A percentile compares a stretch with the other conserved stretches of the same genome.
phyloP scores from a whole-genome alignment of 2,113 vertebrate genomes.

The Gadus chalcogrammus region DNA sequence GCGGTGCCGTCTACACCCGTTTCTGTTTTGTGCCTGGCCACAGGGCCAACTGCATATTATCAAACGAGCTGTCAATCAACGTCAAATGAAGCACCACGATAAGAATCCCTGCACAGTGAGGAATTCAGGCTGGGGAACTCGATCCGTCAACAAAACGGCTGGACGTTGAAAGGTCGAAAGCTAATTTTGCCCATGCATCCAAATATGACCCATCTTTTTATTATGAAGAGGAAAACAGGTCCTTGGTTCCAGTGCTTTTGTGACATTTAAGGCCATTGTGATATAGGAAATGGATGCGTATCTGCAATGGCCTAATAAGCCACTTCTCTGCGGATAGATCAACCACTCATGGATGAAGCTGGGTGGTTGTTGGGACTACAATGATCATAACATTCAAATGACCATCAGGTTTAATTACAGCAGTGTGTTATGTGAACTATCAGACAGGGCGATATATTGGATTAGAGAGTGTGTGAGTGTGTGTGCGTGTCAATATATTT shows the following conservation, averaged over 20 bases:
- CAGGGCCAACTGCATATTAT: constrained; percentile 26
- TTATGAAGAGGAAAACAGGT: neutral
- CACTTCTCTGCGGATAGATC: no score
- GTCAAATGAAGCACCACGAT: constrained; percentile 14
- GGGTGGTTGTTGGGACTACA: no score
- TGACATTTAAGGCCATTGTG: neutral
- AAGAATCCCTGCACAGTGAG: constrained; percentile 7
- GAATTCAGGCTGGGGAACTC: constrained; percentile 20
- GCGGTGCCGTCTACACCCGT: no score
- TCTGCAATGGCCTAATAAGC: neutral
- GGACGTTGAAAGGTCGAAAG: neutral
- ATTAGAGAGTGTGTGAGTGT: no score
- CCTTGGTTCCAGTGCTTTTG: neutral
- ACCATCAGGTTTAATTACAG: neutral
- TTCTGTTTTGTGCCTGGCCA: neutral
- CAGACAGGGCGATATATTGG: neutral
- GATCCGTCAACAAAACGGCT: constrained; percentile 19
- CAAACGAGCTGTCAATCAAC: constrained; percentile 35
- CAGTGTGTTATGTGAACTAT: neutral
- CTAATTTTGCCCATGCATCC: neutral
- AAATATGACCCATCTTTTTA: neutral
- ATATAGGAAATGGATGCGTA: neutral
- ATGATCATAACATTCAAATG: neutral
- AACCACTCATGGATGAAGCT: no score
- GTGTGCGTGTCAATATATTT: no score